Evolutionary conservation across 2,888 invertebrate species (phyloP).

Genomic region (Saturnia japonica): DNA sequence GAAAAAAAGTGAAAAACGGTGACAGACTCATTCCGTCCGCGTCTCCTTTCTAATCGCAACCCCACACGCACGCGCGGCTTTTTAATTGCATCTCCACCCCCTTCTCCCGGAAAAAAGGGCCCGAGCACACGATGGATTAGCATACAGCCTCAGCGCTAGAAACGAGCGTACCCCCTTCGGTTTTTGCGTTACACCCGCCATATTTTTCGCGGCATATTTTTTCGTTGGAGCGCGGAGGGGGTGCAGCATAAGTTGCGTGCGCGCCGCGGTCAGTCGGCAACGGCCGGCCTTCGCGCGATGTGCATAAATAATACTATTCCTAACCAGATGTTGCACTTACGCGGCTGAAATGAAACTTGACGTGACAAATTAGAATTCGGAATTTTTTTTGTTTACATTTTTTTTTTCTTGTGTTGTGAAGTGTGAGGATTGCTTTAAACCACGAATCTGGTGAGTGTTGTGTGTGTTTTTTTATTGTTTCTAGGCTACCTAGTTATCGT

Average conservation of each 20-base stretch:
- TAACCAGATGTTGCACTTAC: conserved; percentile 19
- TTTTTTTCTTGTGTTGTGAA: conserved; percentile 50
- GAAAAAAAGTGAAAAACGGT: conserved; percentile 77
- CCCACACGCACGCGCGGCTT: conserved; percentile 81
- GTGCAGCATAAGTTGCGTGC: conserved; percentile 57
- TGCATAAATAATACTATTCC: conserved; percentile 42
- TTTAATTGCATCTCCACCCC: conserved; percentile 79
- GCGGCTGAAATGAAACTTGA: conserved; percentile 18
- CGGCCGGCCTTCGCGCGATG: conserved; percentile 72
- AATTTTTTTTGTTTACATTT: conserved; percentile 8
- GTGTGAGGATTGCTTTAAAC: conserved; percentile 27
- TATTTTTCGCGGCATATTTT: conserved; percentile 73
- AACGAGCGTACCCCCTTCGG: conserved; percentile 52
- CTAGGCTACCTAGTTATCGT: conserved; percentile 57
- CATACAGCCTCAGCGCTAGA: conserved; percentile 72
- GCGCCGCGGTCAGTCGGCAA: conserved; percentile 74
- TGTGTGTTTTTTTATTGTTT: conserved; percentile 41
- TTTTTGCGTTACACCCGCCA: conserved; percentile 68
- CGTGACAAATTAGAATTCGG: background rate
- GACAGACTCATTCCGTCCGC: conserved; percentile 76
- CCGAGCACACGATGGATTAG: conserved; percentile 76
- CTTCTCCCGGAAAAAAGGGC: conserved; percentile 77
- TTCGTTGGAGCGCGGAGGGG: conserved; percentile 55
- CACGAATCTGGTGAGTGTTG: conserved; percentile 38
- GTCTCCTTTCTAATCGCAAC: conserved; percentile 80